Conservation (phyloP, 2,888 invertebrate genomes). For the Drosophila stalkeri region DNA sequence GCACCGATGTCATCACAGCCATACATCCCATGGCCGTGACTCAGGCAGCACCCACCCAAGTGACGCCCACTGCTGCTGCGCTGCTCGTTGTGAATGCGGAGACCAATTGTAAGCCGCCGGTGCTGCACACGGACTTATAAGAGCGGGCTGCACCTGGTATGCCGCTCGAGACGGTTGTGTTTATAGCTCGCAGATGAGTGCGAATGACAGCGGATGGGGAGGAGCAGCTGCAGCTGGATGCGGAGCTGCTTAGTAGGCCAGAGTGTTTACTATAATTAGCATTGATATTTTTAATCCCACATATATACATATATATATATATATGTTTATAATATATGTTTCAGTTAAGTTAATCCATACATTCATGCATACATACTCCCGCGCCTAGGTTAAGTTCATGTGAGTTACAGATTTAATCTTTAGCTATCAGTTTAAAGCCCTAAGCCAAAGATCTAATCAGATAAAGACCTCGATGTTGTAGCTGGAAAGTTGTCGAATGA, state of each 20-base stretch:
- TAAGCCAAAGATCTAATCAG: conserved; percentile 36
- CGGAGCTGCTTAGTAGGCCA: conserved; percentile 36
- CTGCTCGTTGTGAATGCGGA: conserved; percentile 63
- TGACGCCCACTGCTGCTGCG: conserved; percentile 28
- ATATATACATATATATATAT: not conserved
- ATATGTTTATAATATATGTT: not conserved
- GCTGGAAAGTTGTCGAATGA: conserved; percentile 5
- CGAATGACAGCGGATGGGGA: conserved; percentile 12
- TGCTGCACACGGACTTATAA: conserved; percentile 84
- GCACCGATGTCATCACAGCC: conserved; percentile 53
- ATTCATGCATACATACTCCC: conserved; percentile 15
- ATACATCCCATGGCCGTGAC: conserved; percentile 47
- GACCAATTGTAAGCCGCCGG: conserved; percentile 74
- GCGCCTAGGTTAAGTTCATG: not conserved
- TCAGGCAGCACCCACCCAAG: conserved; percentile 7
- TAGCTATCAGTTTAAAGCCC: conserved; percentile 22
- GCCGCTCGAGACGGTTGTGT: conserved; percentile 72
- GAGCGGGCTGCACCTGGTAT: conserved; percentile 54
- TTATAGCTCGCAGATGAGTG: conserved; percentile 68
- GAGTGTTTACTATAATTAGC: conserved; percentile 63
- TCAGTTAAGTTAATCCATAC: not conserved
- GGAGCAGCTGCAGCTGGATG: conserved; percentile 19
- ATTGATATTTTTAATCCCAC: conserved; percentile 32
- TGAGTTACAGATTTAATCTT: conserved; percentile 45
- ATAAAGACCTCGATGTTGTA: conserved; percentile 39